These are phyloP conservation scores for Antheraea mylitta DNA, from an alignment of 1,140 invertebrate genomes.

Conservation along the genomic window DNA sequence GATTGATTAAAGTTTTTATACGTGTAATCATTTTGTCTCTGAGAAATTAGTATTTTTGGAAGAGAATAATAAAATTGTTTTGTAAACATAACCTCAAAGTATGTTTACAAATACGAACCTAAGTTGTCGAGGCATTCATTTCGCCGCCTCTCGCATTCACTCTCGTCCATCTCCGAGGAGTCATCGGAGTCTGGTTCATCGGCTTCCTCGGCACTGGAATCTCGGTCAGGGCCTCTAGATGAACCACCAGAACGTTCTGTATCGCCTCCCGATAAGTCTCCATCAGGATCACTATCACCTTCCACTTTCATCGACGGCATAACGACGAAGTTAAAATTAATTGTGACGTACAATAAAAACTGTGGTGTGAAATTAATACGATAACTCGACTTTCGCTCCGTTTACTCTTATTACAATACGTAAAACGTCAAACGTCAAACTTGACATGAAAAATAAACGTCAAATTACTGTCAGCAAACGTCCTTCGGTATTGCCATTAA, in stretches of 20 bases:
- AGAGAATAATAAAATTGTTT: constrained; percentile 40
- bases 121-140: constrained; percentile 92
- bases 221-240: constrained; percentile 81
- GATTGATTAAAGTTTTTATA: not conserved
- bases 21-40: not conserved
- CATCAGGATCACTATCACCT: constrained; percentile 80
- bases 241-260: constrained; percentile 81
- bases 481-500: too few species aligned
- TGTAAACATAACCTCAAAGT: constrained; percentile 75
- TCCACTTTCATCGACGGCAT: constrained; percentile 81
- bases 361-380: not conserved
- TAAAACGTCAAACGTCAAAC: constrained; percentile 30
- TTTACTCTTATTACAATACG: constrained; percentile 18
- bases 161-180: constrained; percentile 95
- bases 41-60: not conserved
- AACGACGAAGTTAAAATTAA: not conserved
- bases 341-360: not conserved
- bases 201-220: constrained; percentile 85
- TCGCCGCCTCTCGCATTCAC: constrained; percentile 91
- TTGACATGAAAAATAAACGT: not conserved
- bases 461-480: not conserved
- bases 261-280: constrained; percentile 81
- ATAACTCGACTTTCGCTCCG: constrained; percentile 8
- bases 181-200: constrained; percentile 88
- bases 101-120: constrained; percentile 53